Percentiles rank a stretch among this genome's conserved stretches.
Evolutionary conservation across 2,797 vertebrate genomes (phyloP).

Genomic region (Malurus splendens): DNA sequence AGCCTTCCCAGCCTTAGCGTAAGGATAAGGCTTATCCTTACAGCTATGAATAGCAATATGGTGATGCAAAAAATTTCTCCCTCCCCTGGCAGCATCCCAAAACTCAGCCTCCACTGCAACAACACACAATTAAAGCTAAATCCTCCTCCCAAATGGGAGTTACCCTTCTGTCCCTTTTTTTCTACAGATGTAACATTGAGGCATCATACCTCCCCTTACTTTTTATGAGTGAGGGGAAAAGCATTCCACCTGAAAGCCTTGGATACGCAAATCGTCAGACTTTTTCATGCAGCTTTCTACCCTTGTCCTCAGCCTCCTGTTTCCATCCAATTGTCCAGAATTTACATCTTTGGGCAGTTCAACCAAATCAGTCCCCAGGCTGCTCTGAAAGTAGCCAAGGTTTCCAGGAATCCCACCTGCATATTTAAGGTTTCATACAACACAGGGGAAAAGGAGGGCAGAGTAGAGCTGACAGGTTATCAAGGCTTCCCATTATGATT

Average conservation of each 20-base stretch:
- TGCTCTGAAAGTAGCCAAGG: constrained; percentile 8
- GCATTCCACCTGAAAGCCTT: background rate
- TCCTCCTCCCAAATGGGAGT: background rate
- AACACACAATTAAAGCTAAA: background rate
- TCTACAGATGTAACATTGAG: background rate
- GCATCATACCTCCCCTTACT: background rate
- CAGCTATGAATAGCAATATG: background rate
- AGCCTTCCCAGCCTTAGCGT: background rate
- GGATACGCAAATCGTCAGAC: background rate
- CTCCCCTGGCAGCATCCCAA: background rate
- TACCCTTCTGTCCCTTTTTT: background rate
- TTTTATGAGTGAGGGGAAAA: background rate
- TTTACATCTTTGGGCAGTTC: background rate
- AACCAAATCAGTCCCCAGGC: background rate
- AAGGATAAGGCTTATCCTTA: background rate
- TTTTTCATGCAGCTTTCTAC: background rate
- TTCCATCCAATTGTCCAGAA: constrained; percentile 12
- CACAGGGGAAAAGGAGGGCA: background rate
- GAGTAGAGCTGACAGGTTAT: background rate
- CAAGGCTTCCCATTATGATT: constrained; percentile 17
- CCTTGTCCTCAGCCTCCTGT: background rate
- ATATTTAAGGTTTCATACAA: constrained; percentile 26
- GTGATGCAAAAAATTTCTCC: background rate
- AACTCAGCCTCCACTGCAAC: background rate
- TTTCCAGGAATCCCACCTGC: constrained; percentile 13